These are phyloP conservation scores for Erebia aethiops DNA, from an alignment of 2,888 invertebrate species.

Conservation along the genomic window DNA sequence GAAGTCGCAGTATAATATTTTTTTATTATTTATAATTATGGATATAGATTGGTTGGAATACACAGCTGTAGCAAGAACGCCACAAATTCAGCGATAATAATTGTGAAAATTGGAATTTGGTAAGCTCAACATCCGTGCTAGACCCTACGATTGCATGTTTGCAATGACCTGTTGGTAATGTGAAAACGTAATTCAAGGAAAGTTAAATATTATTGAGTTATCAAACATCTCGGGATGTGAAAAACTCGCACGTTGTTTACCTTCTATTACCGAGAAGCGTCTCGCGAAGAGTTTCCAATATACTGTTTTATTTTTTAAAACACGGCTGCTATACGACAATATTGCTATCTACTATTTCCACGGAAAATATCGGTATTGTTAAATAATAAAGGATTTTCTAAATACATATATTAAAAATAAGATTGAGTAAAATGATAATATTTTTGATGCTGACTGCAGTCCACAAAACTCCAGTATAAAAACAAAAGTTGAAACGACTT, in stretches of 20 bases:
- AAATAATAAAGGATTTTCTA: neutral
- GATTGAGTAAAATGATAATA: too few species aligned
- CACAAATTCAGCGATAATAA: too few species aligned
- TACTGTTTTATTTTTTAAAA: neutral
- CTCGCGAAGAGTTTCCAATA: conserved; percentile 6
- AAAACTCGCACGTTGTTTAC: conserved; percentile 2
- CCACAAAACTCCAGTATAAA: too few species aligned
- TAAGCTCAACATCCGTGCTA: neutral
- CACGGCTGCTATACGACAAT: neutral
- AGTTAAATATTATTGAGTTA: neutral
- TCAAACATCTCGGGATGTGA: neutral
- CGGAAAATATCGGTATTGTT: neutral
- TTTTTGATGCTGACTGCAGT: too few species aligned
- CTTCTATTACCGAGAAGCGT: conserved; percentile 1
- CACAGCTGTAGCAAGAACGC: too few species aligned
- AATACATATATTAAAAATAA: neutral
- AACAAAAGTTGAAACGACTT: too few species aligned
- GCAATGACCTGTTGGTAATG: neutral
- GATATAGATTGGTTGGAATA: too few species aligned
- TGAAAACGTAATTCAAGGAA: neutral
- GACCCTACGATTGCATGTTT: neutral
- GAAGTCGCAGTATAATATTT: too few species aligned
- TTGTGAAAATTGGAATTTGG: too few species aligned
- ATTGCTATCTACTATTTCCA: neutral
- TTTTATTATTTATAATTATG: too few species aligned